Evolutionary conservation across 2,888 invertebrate species (phyloP), one percentile per base, ranked within the genome.

Genomic region (Acholoe squamosa): DNA sequence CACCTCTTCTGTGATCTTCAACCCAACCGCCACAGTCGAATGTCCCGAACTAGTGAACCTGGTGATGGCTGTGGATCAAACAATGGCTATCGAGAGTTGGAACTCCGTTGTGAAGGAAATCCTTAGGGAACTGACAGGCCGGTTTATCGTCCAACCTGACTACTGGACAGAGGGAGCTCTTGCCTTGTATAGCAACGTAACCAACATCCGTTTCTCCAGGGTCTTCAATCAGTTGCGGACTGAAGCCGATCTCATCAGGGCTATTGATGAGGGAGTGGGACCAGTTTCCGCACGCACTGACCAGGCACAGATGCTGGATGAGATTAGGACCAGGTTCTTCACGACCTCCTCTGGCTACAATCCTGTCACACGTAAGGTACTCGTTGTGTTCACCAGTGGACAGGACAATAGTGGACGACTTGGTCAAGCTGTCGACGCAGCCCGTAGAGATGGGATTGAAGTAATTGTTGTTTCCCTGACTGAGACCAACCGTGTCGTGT

Each of bases 11-110:
- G 10, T 10, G 5, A 43, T 43, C 43, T 7, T 10, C 43, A 43
- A 43, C 43, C n/a, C n/a, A n/a, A n/a, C 71, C 71, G 10, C 25
- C 10, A 76, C 76, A 76, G 86, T 52, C 25, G 54, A 86, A 54
- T 86, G 86, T 28, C 86, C 86, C 14, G 86, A 86, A 31, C 52
- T 86, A n/a, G 0, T 25, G n/a, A 28, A 86, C 56, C 52, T 86
- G 54, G 56, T 86, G 10, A 0, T 86, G 54, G 86, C 86, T 1
- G 86, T 86, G 16, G 86, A 86, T 52, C 86, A 86, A 22, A 86
- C 86, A 3, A 86, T 86, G 86, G 54, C 52, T 1, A 86, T 86
- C 0, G 86, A 86, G 86, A 86, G 86, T 31, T 86, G 86, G 86
- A 86, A 86, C 31, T 31, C 25, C 5, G 86, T 51, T 12, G 86